Evolutionary conservation across 2,888 invertebrate genomes (phyloP), one percentile per base, ranked within the genome.

Genomic region (Agriotes lineatus): DNA sequence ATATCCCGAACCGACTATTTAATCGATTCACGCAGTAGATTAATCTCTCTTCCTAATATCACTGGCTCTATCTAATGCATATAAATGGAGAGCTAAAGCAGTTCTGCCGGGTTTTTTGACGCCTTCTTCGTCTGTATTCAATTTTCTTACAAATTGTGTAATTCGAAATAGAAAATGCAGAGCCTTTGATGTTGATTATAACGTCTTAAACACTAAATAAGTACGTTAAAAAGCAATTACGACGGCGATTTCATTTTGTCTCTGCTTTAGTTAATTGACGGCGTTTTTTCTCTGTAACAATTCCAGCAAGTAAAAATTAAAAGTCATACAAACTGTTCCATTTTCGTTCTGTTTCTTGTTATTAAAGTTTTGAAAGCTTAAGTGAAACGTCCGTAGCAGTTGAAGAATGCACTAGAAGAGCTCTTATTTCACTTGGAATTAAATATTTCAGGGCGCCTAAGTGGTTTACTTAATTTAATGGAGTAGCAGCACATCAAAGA

Each of bases 11-110:
- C 48, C 52, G 52, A 52, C 52, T 52, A 35, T 33, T 52, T 52
- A 52, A 52, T 52, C 52, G 52, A 52, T 52, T 52, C 52, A 35
- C 52, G 52, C 52, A 52, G 52, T 52, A 52, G 52, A 52, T 52
- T 52, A 52, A 52, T 52, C 52, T 52, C 52, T 52, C 33, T 33
- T 52, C 52, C 52, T 52, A 52, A 52, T 52, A 52, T 52, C 52
- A 52, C 25, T 52, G 52, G 52, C 52, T 52, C 33, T 33, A 52
- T 52, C 52, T 52, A 52, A 52, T 52, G 52, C 52, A 52, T 52
- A 52, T 33, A 52, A 52, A 52, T 52, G 48, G 48, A 52, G 52
- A 30, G 52, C 50, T 52, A 30, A 52, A 52, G 18, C 52, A 33
- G 52, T 18, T 33, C 52, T 16, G 18, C 10, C 30, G 33, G 14